A percentile compares a stretch with the other conserved stretches of the same genome.
Evolutionary conservation across 2,888 invertebrate genomes (phyloP).

Genomic region (Ommatoiulus sabulosus): DNA sequence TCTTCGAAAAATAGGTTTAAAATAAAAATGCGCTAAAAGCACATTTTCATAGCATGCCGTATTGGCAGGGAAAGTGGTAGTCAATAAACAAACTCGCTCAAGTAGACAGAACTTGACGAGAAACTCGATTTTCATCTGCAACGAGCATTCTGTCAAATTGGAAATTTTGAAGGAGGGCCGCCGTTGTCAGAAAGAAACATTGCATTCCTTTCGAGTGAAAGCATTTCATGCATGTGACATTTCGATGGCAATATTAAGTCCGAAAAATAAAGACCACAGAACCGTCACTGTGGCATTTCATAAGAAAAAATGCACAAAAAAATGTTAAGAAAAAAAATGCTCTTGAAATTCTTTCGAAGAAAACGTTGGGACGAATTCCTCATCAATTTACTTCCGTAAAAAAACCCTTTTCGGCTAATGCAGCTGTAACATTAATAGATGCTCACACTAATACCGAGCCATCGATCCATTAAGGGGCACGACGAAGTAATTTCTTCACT

Average conservation of each 20-base stretch:
- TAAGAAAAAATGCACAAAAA: background rate
- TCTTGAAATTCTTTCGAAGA: background rate
- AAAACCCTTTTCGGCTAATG: background rate
- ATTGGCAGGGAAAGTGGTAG: background rate
- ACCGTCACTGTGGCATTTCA: background rate
- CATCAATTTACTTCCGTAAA: background rate
- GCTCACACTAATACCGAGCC: background rate
- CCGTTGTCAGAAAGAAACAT: constrained; percentile 17
- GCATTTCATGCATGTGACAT: background rate
- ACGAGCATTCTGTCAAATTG: constrained; percentile 17
- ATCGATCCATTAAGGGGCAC: background rate
- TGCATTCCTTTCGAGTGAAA: background rate
- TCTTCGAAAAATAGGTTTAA: background rate
- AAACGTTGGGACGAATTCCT: background rate
- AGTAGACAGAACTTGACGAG: background rate
- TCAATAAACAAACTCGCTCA: constrained; percentile 31
- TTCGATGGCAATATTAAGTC: background rate
- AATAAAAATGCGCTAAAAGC: constrained; percentile 32
- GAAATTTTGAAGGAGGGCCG: background rate
- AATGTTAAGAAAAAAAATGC: background rate
- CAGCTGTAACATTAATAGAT: background rate
- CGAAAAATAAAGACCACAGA: background rate
- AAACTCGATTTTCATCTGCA: background rate
- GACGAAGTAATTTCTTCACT: background rate
- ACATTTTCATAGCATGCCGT: background rate